Conservation (phyloP, 2,113 vertebrate species). For the Petromus typicus region DNA sequence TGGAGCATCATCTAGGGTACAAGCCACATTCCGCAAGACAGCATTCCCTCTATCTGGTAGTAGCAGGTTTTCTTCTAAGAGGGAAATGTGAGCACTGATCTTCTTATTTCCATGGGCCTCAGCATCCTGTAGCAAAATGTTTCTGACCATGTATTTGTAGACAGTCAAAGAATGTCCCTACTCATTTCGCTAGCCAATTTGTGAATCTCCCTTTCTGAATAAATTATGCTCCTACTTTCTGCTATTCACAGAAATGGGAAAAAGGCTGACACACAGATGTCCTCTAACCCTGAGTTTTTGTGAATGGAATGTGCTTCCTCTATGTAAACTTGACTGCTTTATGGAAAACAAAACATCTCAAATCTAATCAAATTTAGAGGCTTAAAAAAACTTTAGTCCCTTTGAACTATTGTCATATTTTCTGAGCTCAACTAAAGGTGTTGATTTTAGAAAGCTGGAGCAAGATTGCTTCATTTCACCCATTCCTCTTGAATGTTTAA, state of each 20-base stretch:
- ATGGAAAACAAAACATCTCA: not conserved
- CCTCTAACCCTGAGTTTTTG: constrained; percentile 15
- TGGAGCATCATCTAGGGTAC: constrained; percentile 84
- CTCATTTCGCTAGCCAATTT: constrained; percentile 57
- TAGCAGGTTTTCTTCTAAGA: constrained; percentile 86
- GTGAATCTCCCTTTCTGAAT: constrained; percentile 30
- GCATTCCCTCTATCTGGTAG: constrained; percentile 74
- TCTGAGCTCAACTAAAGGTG: not conserved
- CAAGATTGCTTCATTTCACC: not conserved
- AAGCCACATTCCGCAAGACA: constrained; percentile 87
- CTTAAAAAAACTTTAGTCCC: constrained; percentile 28
- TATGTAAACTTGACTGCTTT: constrained; percentile 13
- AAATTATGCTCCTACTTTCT: not conserved
- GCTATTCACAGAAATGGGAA: not conserved
- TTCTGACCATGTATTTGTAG: constrained; percentile 69
- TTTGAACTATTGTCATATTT: not conserved
- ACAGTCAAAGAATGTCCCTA: constrained; percentile 31
- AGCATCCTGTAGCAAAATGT: constrained; percentile 85
- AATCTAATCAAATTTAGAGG: constrained; percentile 38
- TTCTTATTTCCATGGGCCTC: constrained; percentile 88
- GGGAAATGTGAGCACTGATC: constrained; percentile 88
- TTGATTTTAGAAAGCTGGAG: constrained; percentile 18
- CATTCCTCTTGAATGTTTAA: constrained; percentile 32
- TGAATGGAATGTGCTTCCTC: not conserved
- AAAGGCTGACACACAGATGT: not conserved